Conservation (phyloP, 1,140 invertebrate genomes). For the Sarcophaga peregrina region DNA sequence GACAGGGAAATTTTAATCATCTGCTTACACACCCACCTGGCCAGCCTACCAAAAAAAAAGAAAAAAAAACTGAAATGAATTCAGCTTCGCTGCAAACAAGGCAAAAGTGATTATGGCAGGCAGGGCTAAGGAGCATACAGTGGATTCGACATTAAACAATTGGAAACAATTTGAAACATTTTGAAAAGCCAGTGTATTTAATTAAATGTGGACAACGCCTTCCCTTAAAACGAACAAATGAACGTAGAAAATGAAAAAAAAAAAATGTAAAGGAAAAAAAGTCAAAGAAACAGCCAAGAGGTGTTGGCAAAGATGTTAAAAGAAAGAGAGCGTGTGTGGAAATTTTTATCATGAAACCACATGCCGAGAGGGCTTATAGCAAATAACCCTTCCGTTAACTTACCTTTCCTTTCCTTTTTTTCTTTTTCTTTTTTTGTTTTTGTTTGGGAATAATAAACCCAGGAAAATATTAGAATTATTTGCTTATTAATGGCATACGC, state of each 20-base stretch:
- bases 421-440: too few species aligned
- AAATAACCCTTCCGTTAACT: neutral
- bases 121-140: neutral
- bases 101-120: too few species aligned
- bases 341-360: neutral
- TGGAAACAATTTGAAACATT: conserved; percentile 12
- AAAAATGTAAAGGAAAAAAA: neutral
- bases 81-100: too few species aligned
- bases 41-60: neutral
- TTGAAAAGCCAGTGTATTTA: conserved; percentile 56
- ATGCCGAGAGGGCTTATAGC: too few species aligned
- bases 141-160: too few species aligned
- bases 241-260: neutral
- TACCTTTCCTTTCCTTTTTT: too few species aligned
- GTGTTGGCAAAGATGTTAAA: too few species aligned
- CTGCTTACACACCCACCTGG: conserved; percentile 57
- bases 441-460: neutral
- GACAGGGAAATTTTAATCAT: conserved; percentile 62
- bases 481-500: neutral
- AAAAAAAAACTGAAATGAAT: too few species aligned
- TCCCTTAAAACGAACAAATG: conserved; percentile 24
- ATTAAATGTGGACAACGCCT: conserved; percentile 65
- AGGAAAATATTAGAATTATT: conserved; percentile 9
- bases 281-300: neutral
- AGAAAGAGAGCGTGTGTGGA: neutral